Percentiles rank a stretch among this genome's conserved stretches.
These are phyloP conservation scores for Montipora efflorescens DNA, from an alignment of 64 coral and sea anemone genomes.

Conservation along the genomic window DNA sequence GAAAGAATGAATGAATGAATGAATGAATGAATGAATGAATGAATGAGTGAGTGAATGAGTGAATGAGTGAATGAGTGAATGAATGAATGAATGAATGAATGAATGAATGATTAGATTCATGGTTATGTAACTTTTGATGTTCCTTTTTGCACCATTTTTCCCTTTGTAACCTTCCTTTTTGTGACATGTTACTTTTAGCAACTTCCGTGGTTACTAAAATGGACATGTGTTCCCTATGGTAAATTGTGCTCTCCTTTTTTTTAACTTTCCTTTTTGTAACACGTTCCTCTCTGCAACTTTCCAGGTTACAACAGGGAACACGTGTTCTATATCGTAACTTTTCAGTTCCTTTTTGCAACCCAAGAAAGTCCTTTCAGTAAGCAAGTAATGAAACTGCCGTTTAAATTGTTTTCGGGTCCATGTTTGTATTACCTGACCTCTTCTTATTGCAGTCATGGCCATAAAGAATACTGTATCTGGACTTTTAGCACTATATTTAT, in stretches of 20 bases:
- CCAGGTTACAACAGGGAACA: too few relatives aligned
- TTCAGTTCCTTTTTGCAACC: not conserved
- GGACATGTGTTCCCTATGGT: not conserved
- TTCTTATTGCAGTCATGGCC: not conserved
- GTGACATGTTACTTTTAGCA: not conserved
- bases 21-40: too few relatives aligned
- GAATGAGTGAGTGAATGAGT: too few relatives aligned
- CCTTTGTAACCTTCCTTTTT: not conserved
- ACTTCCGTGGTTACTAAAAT: not conserved
- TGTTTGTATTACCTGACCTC: not conserved
- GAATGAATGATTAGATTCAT: not conserved
- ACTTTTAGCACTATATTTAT: not conserved
- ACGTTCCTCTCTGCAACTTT: not conserved
- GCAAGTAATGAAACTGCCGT: not conserved
- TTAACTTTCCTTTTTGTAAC: not conserved
- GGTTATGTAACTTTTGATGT: not conserved
- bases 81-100: too few relatives aligned
- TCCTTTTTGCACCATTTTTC: not conserved
- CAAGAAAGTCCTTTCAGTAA: not conserved
- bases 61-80: too few relatives aligned
- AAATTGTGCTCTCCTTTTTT: not conserved
- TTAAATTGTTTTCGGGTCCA: not conserved
- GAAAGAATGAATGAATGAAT: too few relatives aligned
- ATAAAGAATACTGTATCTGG: not conserved
- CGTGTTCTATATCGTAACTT: not conserved